Evolutionary conservation across 1,140 invertebrate genomes (phyloP).

Genomic region (Reticulitermes speratus): DNA sequence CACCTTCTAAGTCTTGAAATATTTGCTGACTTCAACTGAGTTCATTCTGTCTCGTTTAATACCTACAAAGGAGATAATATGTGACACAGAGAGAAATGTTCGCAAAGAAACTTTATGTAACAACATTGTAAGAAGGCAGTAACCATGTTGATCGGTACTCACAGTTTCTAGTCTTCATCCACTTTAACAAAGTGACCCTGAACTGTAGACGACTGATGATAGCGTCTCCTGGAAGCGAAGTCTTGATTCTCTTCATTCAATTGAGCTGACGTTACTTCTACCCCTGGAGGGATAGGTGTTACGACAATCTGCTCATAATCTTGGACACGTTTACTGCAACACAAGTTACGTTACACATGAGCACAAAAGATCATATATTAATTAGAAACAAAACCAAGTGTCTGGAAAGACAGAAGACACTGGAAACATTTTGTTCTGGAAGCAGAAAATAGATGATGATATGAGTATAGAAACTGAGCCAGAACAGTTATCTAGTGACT

Average conservation of each 20-base stretch:
- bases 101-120: background rate
- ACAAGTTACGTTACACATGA: too few species aligned
- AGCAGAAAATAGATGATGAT: too few species aligned
- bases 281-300: conserved; percentile 77
- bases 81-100: background rate
- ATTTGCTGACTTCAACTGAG: too few species aligned
- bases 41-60: too few species aligned
- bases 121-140: background rate
- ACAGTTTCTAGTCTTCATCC: conserved; percentile 46
- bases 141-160: background rate
- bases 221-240: conserved; percentile 84
- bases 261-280: conserved; percentile 79
- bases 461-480: too few species aligned
- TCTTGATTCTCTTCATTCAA: conserved; percentile 94
- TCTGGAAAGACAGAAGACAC: too few species aligned
- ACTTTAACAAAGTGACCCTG: conserved; percentile 70
- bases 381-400: too few species aligned
- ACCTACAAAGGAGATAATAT: background rate
- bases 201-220: conserved; percentile 86
- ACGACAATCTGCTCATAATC: conserved; percentile 90
- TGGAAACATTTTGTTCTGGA: too few species aligned
- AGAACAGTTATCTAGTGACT: too few species aligned
- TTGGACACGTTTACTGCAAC: conserved; percentile 65
- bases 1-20: background rate
- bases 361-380: too few species aligned